These are phyloP conservation scores for Hyperoodon ampullatus DNA, from an alignment of 2,113 vertebrate species.

Conservation along the genomic window DNA sequence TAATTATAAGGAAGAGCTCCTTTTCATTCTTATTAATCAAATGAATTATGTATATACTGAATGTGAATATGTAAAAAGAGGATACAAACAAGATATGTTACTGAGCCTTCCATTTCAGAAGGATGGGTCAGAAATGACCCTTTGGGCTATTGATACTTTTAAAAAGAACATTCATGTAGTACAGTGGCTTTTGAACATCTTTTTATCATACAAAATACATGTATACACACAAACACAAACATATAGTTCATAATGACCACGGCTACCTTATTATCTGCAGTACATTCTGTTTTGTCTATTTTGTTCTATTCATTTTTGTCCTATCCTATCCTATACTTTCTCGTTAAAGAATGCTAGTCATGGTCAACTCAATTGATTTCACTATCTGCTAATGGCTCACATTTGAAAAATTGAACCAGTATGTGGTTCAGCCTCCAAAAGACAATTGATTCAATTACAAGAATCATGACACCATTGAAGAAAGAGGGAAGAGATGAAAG, in stretches of 20 bases:
- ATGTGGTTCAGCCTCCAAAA: neutral
- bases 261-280: neutral
- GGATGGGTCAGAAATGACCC: neutral
- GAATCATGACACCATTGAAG: neutral
- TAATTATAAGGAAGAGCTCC: neutral
- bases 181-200: neutral
- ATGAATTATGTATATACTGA: neutral
- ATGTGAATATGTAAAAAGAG: neutral
- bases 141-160: neutral
- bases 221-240: neutral
- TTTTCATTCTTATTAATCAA: conserved; percentile 13
- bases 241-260: neutral
- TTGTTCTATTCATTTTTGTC: neutral
- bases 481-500: neutral
- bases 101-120: neutral
- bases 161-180: neutral
- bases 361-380: neutral
- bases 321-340: neutral
- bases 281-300: neutral
- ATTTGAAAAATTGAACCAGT: neutral
- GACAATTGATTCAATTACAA: neutral
- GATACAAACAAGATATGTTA: neutral
- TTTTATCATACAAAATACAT: neutral
- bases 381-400: neutral
- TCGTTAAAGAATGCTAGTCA: neutral